Conservation (phyloP, 1,140 invertebrate genomes). For the roundworm (Caenorhabditis elegans) region WBcel235 BX284605.5:4484001-4484500, state of each 20-base stretch:
- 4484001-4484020: no score
- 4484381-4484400: not conserved
- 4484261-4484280: slow-evolving; percentile 75
- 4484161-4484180: slow-evolving; percentile 76
- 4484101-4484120: slow-evolving; percentile 72
- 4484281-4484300: slow-evolving; percentile 77
- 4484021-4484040: no score
- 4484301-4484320: slow-evolving; percentile 82
- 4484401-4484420: slow-evolving; percentile 46
- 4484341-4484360: not conserved
- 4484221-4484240: slow-evolving; percentile 54
- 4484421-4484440: slow-evolving; percentile 57
- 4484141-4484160: slow-evolving; percentile 75
- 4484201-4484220: slow-evolving; percentile 79
- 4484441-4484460: slow-evolving; percentile 14
- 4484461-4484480: no score
- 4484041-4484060: no score
- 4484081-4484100: no score
- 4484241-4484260: slow-evolving; percentile 76
- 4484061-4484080: no score
- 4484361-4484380: slow-evolving; percentile 16
- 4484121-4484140: slow-evolving; percentile 79
- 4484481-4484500: no score
- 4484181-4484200: slow-evolving; percentile 76
- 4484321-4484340: slow-evolving; percentile 68